Percentiles rank a stretch among this genome's conserved stretches.
phyloP scores from a whole-genome alignment of 2,113 vertebrate genomes.

The Pollachius pollachius region DNA sequence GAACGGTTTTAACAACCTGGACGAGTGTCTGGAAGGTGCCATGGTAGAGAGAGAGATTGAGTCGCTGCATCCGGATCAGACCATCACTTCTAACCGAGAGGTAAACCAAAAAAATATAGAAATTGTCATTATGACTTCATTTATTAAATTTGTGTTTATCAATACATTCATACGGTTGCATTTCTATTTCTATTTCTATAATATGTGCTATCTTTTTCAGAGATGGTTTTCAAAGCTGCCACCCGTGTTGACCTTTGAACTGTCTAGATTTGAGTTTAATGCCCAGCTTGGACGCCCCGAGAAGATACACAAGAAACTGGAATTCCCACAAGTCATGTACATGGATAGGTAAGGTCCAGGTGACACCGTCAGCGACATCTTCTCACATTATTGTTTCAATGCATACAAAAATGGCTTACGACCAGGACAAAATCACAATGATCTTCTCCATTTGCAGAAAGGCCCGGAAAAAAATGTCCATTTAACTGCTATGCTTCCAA shows the following conservation, averaged over 20 bases:
- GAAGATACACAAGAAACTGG: constrained; percentile 97
- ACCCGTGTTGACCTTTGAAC: constrained; percentile 94
- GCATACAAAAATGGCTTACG: no score
- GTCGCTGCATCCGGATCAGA: constrained; percentile 72
- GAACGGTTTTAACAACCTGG: constrained; percentile 90
- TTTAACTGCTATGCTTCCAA: no score
- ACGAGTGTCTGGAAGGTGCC: constrained; percentile 92
- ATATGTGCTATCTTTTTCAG: constrained; percentile 59
- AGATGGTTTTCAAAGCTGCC: constrained; percentile 96
- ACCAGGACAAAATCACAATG: no score
- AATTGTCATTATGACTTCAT: background rate
- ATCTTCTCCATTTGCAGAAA: no score
- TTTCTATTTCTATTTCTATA: background rate
- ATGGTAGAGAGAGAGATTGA: constrained; percentile 94
- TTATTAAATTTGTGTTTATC: background rate
- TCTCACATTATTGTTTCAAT: no score
- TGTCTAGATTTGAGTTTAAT: constrained; percentile 97
- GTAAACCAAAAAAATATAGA: constrained; percentile 55
- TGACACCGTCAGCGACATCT: no score
- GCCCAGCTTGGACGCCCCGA: constrained; percentile 95
- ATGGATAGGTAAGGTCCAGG: constrained; percentile 89
- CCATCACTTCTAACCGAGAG: constrained; percentile 81
- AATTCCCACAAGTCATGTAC: constrained; percentile 90
- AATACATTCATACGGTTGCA: background rate
- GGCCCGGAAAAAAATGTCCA: no score